Conservation (phyloP, 1,140 invertebrate genomes). For the Bombus vancouverensis region DNA sequence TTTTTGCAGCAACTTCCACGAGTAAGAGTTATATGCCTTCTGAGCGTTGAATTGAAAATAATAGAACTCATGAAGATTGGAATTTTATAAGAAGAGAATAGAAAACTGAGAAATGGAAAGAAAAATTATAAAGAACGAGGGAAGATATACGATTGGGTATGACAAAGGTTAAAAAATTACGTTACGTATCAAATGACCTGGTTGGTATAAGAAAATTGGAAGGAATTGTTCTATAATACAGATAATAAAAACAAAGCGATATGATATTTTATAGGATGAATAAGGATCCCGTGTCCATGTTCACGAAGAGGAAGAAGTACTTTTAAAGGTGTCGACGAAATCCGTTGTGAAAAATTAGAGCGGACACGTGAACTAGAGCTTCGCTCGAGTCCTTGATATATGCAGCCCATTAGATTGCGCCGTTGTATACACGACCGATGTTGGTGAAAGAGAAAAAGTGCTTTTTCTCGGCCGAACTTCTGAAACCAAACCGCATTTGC, state of each 20-base stretch:
- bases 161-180: neutral
- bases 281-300: constrained; percentile 25
- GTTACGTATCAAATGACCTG: neutral
- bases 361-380: constrained; percentile 30
- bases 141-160: neutral
- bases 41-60: neutral
- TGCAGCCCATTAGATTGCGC: constrained; percentile 45
- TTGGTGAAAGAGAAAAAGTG: neutral
- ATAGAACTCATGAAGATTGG: neutral
- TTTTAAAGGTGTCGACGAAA: constrained; percentile 2
- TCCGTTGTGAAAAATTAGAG: constrained; percentile 45
- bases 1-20: too few species aligned
- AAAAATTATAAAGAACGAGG: neutral
- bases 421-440: constrained; percentile 4
- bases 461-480: neutral
- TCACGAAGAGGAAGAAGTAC: neutral
- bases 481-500: neutral
- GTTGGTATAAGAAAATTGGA: neutral
- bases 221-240: neutral
- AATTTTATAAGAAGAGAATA: neutral
- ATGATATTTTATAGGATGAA: neutral
- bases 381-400: constrained; percentile 40
- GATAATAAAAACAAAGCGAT: neutral
- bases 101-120: neutral
- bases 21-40: too few species aligned